Conservation (phyloP, 1,140 invertebrate genomes). For the Aphelenchoides fujianensis region DNA sequence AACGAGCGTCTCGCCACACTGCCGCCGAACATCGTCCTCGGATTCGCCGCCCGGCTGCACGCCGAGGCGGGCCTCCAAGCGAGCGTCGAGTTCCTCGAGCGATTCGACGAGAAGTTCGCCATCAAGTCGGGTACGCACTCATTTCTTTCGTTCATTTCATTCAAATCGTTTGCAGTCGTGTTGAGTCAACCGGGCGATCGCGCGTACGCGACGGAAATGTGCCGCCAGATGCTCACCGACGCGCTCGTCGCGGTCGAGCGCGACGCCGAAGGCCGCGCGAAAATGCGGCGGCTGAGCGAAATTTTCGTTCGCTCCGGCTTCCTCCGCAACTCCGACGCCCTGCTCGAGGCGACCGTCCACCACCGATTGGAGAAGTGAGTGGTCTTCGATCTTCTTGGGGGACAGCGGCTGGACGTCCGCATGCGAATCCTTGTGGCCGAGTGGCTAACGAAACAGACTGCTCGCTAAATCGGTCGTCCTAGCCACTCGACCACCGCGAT, state of each 20-base stretch:
- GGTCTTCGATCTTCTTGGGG: not conserved
- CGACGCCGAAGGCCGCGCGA: not conserved
- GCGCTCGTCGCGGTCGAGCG: not conserved
- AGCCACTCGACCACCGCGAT: too few species aligned
- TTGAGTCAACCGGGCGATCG: not conserved
- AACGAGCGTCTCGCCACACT: not conserved
- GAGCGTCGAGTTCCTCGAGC: not conserved
- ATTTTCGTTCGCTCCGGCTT: not conserved
- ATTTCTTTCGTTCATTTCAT: slow-evolving; percentile 7
- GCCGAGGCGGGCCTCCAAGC: not conserved
- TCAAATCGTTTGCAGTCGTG: not conserved
- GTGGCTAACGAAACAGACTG: too few species aligned
- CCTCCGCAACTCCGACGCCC: not conserved
- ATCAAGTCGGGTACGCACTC: not conserved
- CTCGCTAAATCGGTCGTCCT: too few species aligned
- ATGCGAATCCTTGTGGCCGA: too few species aligned
- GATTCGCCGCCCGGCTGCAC: not conserved
- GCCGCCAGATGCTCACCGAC: not conserved
- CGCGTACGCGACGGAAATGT: not conserved
- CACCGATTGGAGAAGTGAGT: not conserved
- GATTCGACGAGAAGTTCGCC: not conserved
- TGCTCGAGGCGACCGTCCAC: not conserved
- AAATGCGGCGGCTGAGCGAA: not conserved
- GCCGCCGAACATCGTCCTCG: not conserved
- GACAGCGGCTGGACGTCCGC: too few species aligned